Conservation (phyloP, 2,888 invertebrate genomes). For the Dynastes maya region DNA sequence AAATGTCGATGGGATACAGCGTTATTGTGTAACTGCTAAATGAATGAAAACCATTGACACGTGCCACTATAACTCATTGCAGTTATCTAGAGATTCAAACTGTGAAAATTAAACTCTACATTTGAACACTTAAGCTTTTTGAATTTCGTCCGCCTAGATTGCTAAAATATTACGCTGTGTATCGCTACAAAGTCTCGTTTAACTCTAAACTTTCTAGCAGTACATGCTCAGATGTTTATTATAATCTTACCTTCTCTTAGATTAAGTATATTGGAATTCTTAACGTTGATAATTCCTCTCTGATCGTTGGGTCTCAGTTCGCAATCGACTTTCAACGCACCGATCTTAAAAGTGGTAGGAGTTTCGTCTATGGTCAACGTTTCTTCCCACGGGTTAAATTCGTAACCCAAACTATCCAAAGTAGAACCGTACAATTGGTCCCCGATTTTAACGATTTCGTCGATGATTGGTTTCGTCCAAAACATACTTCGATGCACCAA, state of each 20-base stretch:
- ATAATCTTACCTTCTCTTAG: slow-evolving; percentile 68
- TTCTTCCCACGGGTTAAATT: slow-evolving; percentile 74
- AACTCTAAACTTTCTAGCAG: no score
- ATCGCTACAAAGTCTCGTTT: no score
- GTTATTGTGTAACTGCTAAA: no score
- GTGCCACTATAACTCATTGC: no score
- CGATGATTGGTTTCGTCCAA: slow-evolving; percentile 76
- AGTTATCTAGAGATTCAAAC: no score
- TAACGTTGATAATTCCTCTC: slow-evolving; percentile 72
- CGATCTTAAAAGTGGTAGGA: slow-evolving; percentile 69
- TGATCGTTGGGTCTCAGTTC: slow-evolving; percentile 70
- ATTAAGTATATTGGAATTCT: slow-evolving; percentile 66
- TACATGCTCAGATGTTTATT: no score
- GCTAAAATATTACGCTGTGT: no score
- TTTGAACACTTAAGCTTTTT: no score
- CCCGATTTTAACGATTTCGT: slow-evolving; percentile 72
- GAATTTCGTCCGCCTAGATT: no score
- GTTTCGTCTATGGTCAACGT: slow-evolving; percentile 70
- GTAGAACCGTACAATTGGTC: slow-evolving; percentile 72
- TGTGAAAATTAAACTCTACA: no score
- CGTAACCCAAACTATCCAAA: slow-evolving; percentile 72
- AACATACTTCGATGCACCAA: slow-evolving; percentile 73
- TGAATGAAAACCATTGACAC: no score
- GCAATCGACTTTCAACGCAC: slow-evolving; percentile 68
- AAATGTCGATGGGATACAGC: no score